Evolutionary conservation across 2,888 invertebrate genomes (phyloP).

Genomic region (Atethmia centrago): DNA sequence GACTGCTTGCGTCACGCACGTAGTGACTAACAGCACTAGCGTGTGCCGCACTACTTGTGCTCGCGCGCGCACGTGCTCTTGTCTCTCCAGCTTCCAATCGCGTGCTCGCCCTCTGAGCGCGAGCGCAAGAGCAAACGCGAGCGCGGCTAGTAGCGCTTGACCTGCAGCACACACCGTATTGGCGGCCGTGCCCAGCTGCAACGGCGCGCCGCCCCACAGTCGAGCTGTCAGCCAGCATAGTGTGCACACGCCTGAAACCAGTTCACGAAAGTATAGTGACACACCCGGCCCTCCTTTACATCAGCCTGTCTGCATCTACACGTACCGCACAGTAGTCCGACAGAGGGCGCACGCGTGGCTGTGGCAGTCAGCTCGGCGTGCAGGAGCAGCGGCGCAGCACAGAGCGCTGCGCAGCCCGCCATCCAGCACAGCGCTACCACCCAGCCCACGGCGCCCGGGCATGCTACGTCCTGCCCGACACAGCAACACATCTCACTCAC

Average conservation of each 20-base stretch:
- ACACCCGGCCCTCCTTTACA: neutral
- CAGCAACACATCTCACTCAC: neutral
- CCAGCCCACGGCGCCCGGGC: slow-evolving; percentile 91
- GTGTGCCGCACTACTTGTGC: slow-evolving; percentile 81
- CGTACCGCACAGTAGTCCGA: slow-evolving; percentile 92
- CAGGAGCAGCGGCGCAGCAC: slow-evolving; percentile 93
- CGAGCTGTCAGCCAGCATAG: slow-evolving; percentile 92
- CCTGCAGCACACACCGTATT: slow-evolving; percentile 93
- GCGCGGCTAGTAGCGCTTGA: slow-evolving; percentile 92
- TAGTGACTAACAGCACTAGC: slow-evolving; percentile 79
- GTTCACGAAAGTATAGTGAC: neutral
- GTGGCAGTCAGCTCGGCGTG: slow-evolving; percentile 93
- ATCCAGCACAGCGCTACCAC: slow-evolving; percentile 93
- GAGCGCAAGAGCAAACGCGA: slow-evolving; percentile 92
- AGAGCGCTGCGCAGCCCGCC: slow-evolving; percentile 93
- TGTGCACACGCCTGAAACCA: slow-evolving; percentile 91
- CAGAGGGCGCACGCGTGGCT: slow-evolving; percentile 91
- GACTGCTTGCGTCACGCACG: slow-evolving; percentile 81
- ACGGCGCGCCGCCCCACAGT: slow-evolving; percentile 91
- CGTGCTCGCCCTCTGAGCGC: slow-evolving; percentile 1
- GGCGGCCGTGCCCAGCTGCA: slow-evolving; percentile 89
- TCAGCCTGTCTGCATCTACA: neutral
- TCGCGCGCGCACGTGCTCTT: slow-evolving; percentile 70
- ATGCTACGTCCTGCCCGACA: slow-evolving; percentile 78
- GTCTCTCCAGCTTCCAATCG: slow-evolving; percentile 67